Evolutionary conservation across 2,888 invertebrate genomes (phyloP), one percentile per base, ranked within the genome.

Genomic region (Pristionchus maxplancki): DNA sequence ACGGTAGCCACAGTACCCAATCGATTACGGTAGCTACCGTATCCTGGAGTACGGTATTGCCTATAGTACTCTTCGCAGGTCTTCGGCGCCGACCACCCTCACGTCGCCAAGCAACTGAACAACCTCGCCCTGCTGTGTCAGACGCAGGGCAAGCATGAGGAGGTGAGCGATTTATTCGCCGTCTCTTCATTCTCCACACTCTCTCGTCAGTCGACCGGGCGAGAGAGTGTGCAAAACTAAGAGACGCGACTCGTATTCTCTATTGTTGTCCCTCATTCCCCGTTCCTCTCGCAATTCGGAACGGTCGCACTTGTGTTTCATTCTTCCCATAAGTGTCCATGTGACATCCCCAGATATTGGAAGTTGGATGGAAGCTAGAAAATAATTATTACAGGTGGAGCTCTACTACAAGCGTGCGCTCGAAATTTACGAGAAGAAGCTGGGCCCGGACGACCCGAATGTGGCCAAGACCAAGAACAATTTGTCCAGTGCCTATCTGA

Each of bases 391-490:
- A n/a, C 34, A 87, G 87, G 87, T 64, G 20, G 87, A 87, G 37
- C 67, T 50, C 1, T 88, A 64, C 58, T 88, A 67, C 78, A 71
- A 58, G 95, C 96, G 99, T 86, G 99, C 99, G 20, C 96, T 99
- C 91, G 98, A 98, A 95, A 99, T 99, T 93, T 99, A 99, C 95
- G 98, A 99, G 96, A 97, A 96, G 92, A 97, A 98, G 95, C 96
- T 99, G 64, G 99, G 99, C 0, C 97, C 97, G 0, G 98, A 98
- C 95, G 99, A 99, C 96, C 97, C 98, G 74, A 99, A 99, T 95
- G 99, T 99, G 17, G 98, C 98, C 93, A 99, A 99, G 96, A 99
- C 99, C 78, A 99, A 99, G 96, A 99, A 99, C 96, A 99, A 99
- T 96, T 96, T 99, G 95, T 98, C 99, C 64, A 99, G 99, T 24